Base-by-base conservation (phyloP, 2,113 vertebrate genomes). In the Malaclemys terrapin region DNA sequence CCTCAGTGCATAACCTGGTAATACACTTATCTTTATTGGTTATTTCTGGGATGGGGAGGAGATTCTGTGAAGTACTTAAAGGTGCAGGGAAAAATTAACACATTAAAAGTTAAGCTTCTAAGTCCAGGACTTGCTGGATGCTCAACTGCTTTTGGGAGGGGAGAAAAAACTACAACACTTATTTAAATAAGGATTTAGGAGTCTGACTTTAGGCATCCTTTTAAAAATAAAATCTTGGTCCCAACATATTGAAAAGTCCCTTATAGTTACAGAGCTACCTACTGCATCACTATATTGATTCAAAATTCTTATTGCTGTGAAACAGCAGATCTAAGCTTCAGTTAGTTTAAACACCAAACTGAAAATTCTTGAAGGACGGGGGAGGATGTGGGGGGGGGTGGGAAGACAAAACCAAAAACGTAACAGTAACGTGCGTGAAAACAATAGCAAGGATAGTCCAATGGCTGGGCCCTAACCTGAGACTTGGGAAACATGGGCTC, bases 261-360 rank as follows among this genome's bases (percentile, higher is more conserved):
- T n/a, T 69, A 69, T 7, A 69, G 35, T 59, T 75, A 89, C 24
- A 80, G 3, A 76, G 87, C 69, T 79, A 84, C 69, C 88, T 82
- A 47, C 75, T 93, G 6, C 38, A 91, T 38, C 38, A 62, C 11
- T 78, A 20, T 22, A 56, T 89, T 95, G 93, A 85, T 89, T 82
- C 76, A 90, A 96, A 81, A 52, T 38, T 72, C 78, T 72, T 49
- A 52, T 88, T 94, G 87, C 90, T 96, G 56, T 84, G 90, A 89
- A 94, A 82, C 94, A 96, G 89, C 90, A 80, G 65, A 78, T 85
- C 87, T 53, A 72, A 38, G 65, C n/a, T 69, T 69, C 65, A 14
- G 35, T 69, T 72, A 38, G 8, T 17, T 72, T 72, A 72, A 22
- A 22, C n/a, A 91, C 35, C 84, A 87, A 92, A 53, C 25, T 92